Conservation (phyloP, 2,888 invertebrate species). For the Hydropsyche betteni region DNA sequence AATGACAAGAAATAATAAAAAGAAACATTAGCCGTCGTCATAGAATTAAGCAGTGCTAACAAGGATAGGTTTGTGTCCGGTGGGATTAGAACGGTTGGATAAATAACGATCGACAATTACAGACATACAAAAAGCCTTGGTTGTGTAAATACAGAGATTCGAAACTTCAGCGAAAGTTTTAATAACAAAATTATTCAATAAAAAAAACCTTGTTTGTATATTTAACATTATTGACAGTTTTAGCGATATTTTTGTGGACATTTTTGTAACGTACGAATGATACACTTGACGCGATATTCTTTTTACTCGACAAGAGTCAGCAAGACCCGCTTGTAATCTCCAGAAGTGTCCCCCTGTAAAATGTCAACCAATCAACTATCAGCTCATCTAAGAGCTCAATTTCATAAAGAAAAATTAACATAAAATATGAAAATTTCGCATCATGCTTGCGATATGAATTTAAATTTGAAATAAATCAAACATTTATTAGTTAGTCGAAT, state of each 20-base stretch:
- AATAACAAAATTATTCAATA: not conserved
- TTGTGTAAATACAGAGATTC: not conserved
- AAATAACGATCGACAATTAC: conserved; percentile 7
- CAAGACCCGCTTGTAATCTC: conserved; percentile 91
- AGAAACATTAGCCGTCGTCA: conserved; percentile 32
- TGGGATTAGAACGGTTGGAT: conserved; percentile 24
- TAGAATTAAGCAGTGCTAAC: conserved; percentile 35
- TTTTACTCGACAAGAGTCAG: conserved; percentile 81
- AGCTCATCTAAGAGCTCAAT: conserved; percentile 39
- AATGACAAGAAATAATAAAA: conserved; percentile 26
- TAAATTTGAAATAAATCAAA: not conserved
- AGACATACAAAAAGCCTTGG: conserved; percentile 18
- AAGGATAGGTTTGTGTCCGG: conserved; percentile 42
- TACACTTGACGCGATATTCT: conserved; percentile 48
- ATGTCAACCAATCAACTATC: conserved; percentile 52
- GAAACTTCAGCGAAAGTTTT: not conserved
- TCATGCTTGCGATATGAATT: conserved; percentile 20
- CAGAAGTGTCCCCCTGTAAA: conserved; percentile 90
- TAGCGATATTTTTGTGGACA: conserved; percentile 1
- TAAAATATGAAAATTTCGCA: not conserved
- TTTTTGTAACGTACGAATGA: conserved; percentile 11
- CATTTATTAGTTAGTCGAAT: conserved; percentile 6
- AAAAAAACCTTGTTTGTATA: not conserved
- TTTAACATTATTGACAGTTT: too few species aligned
- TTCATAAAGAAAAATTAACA: conserved; percentile 13